Evolutionary conservation across 35 echinoderm and acorn worm genomes (phyloP).

Genomic region (Strongylocentrotus purpuratus): DNA sequence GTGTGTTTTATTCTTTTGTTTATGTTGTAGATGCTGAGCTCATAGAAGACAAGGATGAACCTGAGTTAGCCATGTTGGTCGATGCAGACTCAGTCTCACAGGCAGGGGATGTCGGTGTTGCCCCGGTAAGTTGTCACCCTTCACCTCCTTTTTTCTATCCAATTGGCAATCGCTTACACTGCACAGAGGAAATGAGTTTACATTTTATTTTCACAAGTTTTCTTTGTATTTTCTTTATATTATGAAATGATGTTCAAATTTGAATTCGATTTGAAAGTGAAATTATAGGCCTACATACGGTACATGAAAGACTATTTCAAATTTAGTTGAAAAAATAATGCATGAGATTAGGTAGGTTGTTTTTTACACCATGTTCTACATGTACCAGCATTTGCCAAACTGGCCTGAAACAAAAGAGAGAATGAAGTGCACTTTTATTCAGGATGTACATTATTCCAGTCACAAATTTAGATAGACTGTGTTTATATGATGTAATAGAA

Average conservation of each 20-base stretch:
- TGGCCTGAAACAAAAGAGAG: too few species aligned
- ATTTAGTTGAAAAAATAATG: too few species aligned
- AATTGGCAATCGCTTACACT: too few species aligned
- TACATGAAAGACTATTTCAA: too few species aligned
- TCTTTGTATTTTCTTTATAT: neutral
- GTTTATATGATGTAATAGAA: neutral
- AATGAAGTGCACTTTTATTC: too few species aligned
- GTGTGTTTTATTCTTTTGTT: constrained; percentile 1
- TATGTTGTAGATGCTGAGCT: constrained; percentile 58
- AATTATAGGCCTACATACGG: too few species aligned
- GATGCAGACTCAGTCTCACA: constrained; percentile 84
- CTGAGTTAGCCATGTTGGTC: constrained; percentile 66
- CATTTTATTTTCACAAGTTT: neutral
- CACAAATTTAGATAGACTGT: neutral
- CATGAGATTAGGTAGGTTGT: too few species aligned
- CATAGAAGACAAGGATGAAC: constrained; percentile 60
- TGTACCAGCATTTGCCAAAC: too few species aligned
- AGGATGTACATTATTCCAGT: neutral
- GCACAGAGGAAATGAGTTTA: too few species aligned
- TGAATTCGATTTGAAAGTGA: neutral
- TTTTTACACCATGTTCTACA: too few species aligned
- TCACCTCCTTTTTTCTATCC: too few species aligned
- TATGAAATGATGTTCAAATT: neutral
- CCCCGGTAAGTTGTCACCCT: neutral
- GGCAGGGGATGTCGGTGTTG: constrained; percentile 61